Evolutionary conservation across 1,140 invertebrate species (phyloP), one percentile per base, ranked within the genome.

Genomic region (Thaumatotibia leucotreta): DNA sequence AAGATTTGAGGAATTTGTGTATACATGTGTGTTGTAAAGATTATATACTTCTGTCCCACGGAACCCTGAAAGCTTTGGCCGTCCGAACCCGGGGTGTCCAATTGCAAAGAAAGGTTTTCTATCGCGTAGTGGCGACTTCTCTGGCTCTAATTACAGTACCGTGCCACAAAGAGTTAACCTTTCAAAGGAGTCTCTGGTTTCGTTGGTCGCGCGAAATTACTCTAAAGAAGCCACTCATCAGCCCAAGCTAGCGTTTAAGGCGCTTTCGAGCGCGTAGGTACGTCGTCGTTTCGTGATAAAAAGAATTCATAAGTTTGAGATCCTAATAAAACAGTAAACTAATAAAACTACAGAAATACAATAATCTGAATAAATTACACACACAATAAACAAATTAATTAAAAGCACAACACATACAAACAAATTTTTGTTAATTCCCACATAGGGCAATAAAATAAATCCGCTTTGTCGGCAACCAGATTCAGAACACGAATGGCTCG

Each of bases 101-200:
- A 66, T 76, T 50, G 45, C 49, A 70, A 67, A 65, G 52, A 72
- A 73, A 64, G 24, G 66, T 66, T 73, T 69, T 71, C 50, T 69
- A 66, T 58, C 69, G 14, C 39, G 11, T 52, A 67, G 35, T 58
- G 64, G 61, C 62, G 67, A 74, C 68, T 76, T 74, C 67, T 67
- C 65, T 52, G 27, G 61, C 39, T 76, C 71, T 80, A 77, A 80
- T 78, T 80, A 77, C 76, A 62, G 61, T 62, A 62, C 67, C 58
- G 24, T 45, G 54, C 69, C 58, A 74, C 75, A 77, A 81, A 79
- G 76, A 72, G 70, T 67, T 73, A 68, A 68, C 64, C 68, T 69
- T 67, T 77, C 76, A 81, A 79, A 79, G 73, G 65, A 35, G 64
- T 71, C 64, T 73, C 68, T 69, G 63, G 72, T 80, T 72, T 69